These are phyloP conservation scores for Monopis laevigella DNA, from an alignment of 2,888 invertebrate genomes.

Conservation along the genomic window DNA sequence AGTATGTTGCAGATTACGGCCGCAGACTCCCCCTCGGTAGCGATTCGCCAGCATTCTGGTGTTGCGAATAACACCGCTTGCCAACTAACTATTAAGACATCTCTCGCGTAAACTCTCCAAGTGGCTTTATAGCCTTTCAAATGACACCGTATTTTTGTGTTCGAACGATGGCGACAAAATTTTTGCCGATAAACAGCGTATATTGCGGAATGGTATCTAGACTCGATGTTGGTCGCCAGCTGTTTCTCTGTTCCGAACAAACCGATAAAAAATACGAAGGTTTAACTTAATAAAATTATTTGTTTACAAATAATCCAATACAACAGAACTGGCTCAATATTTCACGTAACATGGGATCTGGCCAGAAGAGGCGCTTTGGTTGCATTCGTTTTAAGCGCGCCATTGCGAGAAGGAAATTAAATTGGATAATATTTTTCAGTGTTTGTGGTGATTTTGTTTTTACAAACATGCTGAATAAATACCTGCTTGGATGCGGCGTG, in stretches of 20 bases:
- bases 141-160: conserved; percentile 29
- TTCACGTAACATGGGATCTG: conserved; percentile 10
- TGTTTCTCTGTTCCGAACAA: too few relatives aligned
- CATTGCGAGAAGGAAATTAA: conserved; percentile 26
- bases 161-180: conserved; percentile 27
- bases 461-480: conserved; percentile 19
- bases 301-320: conserved; percentile 8
- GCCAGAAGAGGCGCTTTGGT: conserved; percentile 8
- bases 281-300: conserved; percentile 6
- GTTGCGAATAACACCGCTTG: conserved; percentile 51
- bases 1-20: conserved; percentile 62
- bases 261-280: too few relatives aligned
- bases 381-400: conserved; percentile 15
- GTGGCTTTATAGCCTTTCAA: conserved; percentile 18
- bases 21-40: conserved; percentile 34
- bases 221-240: too few relatives aligned
- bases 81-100: conserved; percentile 60
- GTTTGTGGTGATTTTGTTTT: conserved; percentile 20
- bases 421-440: conserved; percentile 27
- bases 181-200: conserved; percentile 20
- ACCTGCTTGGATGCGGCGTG: conserved; percentile 13
- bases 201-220: not conserved
- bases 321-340: conserved; percentile 10
- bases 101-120: conserved; percentile 24
- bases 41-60: conserved; percentile 42